Percentiles rank a stretch among this genome's conserved stretches.
Evolutionary conservation across 2,113 vertebrate species (phyloP).

Genomic region (Equus przewalskii): DNA sequence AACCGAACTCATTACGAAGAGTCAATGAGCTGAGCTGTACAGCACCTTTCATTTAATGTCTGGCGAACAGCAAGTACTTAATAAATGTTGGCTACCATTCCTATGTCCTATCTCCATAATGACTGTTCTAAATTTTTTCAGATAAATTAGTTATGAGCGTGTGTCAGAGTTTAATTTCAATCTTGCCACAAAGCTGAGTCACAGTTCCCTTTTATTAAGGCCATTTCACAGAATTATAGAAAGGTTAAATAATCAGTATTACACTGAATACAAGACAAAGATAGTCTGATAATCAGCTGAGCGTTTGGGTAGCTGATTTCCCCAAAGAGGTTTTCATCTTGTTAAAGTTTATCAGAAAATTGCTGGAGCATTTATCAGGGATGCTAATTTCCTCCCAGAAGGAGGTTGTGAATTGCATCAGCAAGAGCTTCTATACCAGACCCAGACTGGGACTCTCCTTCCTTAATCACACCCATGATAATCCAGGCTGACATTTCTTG

Average conservation of each 20-base stretch:
- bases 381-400: slow-evolving; percentile 72
- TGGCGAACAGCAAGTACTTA: background rate
- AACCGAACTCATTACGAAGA: background rate
- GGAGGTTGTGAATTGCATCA: background rate
- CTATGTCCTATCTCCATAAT: background rate
- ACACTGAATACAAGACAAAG: slow-evolving; percentile 69
- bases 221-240: background rate
- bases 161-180: slow-evolving; percentile 30
- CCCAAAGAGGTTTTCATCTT: slow-evolving; percentile 76
- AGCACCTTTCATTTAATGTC: background rate
- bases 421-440: background rate
- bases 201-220: slow-evolving; percentile 24
- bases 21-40: background rate
- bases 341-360: slow-evolving; percentile 81
- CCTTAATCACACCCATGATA: background rate
- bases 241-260: slow-evolving; percentile 55
- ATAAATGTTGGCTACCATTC: background rate
- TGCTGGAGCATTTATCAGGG: slow-evolving; percentile 67
- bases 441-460: background rate
- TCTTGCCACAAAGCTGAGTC: slow-evolving; percentile 43
- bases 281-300: slow-evolving; percentile 59
- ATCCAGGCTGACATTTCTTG: background rate
- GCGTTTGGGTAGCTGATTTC: slow-evolving; percentile 77
- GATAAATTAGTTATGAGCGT: background rate
- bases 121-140: background rate